Base-by-base conservation (phyloP, 2,888 invertebrate genomes). In the Ornithoptera priamus region DNA sequence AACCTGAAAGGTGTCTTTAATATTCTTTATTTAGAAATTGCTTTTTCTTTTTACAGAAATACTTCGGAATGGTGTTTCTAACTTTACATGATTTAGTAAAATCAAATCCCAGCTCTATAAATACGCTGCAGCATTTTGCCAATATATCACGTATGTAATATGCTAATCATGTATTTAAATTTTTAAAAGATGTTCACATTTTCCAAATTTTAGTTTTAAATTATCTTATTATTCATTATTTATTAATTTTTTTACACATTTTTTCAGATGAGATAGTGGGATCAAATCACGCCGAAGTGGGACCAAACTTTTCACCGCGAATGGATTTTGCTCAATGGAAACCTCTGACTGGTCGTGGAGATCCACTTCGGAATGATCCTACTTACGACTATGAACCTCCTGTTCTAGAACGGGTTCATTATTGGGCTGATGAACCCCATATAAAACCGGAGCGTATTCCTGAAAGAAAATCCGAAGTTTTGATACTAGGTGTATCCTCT, bases 311-410 rank as follows among this genome's bases (percentile, higher is more conserved):
- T 79, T 95, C 95, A 1, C 96, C 96, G 1, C 94, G 96, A 18
- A 94, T 96, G 94, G 96, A 97, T 82, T 97, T 96, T 84, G 96
- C 96, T 78, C 96, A 96, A 85, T 97, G 97, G 97, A 96, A 95
- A 73, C 97, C 97, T 0, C 75, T 92, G 72, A 93, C 97, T 60
- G 97, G 97, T 7, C 94, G 95, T 69, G 96, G 97, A 0, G 96
- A 97, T 85, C 97, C 97, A 0, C 82, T 97, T 62, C 96, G 96
- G 78, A 96, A 97, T 81, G 97, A 97, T 81, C 97, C 97, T 12
- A 97, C 97, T 0, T 97, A 95, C 82, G 97, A 97, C 82, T 97
- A 97, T 82, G 96, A 96, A 69, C 97, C 97, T 0, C 97, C 97
- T 1, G 95, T 96, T 3, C 85, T 97, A 57, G 96, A 96, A 73